phyloP scores from a whole-genome alignment of 2,797 vertebrate genomes.

The Coranthus polyacanthus region DNA sequence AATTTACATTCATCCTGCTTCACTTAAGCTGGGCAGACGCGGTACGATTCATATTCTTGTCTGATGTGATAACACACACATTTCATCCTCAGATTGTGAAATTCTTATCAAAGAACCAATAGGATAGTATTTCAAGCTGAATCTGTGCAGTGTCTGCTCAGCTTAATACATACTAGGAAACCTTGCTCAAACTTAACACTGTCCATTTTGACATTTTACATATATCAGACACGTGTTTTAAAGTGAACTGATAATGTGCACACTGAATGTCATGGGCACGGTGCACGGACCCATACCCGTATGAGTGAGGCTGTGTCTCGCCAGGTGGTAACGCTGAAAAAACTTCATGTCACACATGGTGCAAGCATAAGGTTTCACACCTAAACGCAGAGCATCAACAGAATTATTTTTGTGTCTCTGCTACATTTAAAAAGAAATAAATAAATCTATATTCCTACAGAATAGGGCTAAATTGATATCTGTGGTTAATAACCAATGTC shows the following conservation, averaged over 20 bases:
- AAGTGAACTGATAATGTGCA: conserved; percentile 46
- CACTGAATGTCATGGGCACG: conserved; percentile 74
- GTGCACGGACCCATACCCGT: conserved; percentile 84
- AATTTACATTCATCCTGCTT: conserved; percentile 3
- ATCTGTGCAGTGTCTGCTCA: too few species aligned
- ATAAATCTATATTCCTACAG: conserved; percentile 8
- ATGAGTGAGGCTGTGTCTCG: conserved; percentile 88
- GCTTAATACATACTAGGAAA: conserved; percentile 28
- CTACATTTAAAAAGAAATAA: conserved; percentile 35
- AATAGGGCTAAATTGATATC: conserved; percentile 66
- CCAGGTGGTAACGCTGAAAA: conserved; percentile 88
- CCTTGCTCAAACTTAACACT: conserved; percentile 11
- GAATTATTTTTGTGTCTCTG: conserved; percentile 71
- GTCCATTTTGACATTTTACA: conserved; percentile 31
- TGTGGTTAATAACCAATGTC: conserved; percentile 85
- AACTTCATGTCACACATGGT: conserved; percentile 89
- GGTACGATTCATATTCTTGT: too few species aligned
- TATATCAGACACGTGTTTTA: conserved; percentile 35
- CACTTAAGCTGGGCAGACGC: not conserved
- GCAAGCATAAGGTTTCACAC: conserved; percentile 88
- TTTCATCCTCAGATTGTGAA: too few species aligned
- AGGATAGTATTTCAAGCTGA: too few species aligned
- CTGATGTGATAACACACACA: too few species aligned
- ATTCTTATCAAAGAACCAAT: too few species aligned
- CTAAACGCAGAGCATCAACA: conserved; percentile 85